These are phyloP conservation scores for Cochlearius cochlearius DNA, from an alignment of 2,113 vertebrate genomes.

Conservation along the genomic window DNA sequence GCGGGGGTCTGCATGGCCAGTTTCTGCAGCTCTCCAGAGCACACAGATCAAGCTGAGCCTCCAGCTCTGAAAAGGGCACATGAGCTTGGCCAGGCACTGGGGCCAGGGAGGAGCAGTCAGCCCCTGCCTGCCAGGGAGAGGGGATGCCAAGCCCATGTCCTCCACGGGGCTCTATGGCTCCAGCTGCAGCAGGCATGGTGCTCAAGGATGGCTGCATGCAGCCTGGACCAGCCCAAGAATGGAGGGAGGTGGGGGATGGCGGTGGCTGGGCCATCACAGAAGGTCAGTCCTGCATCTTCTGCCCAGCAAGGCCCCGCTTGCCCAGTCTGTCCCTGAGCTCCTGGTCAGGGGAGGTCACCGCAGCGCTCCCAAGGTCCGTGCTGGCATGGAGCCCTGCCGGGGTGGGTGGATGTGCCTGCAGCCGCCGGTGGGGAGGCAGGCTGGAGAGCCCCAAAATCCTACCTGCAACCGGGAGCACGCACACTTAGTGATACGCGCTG, in stretches of 20 bases:
- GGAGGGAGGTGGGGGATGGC: not conserved
- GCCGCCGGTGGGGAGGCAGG: not conserved
- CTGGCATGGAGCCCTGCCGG: not conserved
- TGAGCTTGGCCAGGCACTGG: not conserved
- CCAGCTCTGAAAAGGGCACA: not conserved
- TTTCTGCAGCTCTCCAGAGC: not conserved
- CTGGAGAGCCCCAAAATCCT: not conserved
- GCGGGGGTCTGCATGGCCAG: fast-evolving
- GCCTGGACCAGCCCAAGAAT: not conserved
- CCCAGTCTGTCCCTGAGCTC: not conserved
- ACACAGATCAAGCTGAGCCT: not conserved
- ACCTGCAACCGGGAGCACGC: fast-evolving
- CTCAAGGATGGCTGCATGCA: not conserved
- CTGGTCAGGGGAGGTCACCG: not conserved
- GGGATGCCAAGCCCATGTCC: not conserved
- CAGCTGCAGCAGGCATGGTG: not conserved
- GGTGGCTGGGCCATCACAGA: not conserved
- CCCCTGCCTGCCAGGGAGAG: fast-evolving
- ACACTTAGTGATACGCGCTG: not conserved
- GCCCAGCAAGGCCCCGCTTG: fast-evolving
- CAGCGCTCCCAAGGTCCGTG: fast-evolving
- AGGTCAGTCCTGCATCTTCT: not conserved
- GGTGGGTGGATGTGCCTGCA: not conserved
- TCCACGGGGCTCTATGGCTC: not conserved
- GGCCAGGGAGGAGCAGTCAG: not conserved